Percentiles rank a stretch among this genome's conserved stretches.
Evolutionary conservation across 1,140 invertebrate species (phyloP).

Genomic region (Odontomachus brunneus): DNA sequence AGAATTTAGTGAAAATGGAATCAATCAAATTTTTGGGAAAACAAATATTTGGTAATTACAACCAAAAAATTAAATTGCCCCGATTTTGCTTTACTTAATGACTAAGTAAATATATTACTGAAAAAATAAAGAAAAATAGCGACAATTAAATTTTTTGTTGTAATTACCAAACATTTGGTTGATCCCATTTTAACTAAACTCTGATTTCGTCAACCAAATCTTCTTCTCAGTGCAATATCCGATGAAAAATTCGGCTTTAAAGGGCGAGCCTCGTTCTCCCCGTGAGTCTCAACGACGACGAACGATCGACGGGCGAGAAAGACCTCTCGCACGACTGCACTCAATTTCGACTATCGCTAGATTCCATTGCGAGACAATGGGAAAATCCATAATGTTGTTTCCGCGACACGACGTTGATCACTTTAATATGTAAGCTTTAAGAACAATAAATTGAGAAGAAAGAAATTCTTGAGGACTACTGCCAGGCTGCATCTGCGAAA

Average conservation of each 20-base stretch:
- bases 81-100: too few relatives aligned
- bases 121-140: too few relatives aligned
- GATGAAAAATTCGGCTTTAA: neutral
- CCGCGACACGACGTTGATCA: slow-evolving; percentile 40
- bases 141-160: too few relatives aligned
- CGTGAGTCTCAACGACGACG: neutral
- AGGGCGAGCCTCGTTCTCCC: neutral
- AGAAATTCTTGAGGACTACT: slow-evolving; percentile 55
- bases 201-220: too few relatives aligned
- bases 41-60: too few relatives aligned
- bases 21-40: too few relatives aligned
- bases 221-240: too few relatives aligned
- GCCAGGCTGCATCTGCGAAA: slow-evolving; percentile 62
- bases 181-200: too few relatives aligned
- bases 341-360: slow-evolving; percentile 6
- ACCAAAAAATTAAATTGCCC: too few relatives aligned
- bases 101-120: too few relatives aligned
- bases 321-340: neutral
- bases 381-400: slow-evolving; percentile 63
- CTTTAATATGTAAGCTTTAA: slow-evolving; percentile 60
- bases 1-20: too few relatives aligned
- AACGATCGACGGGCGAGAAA: neutral
- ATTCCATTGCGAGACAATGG: slow-evolving; percentile 53
- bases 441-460: slow-evolving; percentile 16
- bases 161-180: too few relatives aligned